Percentiles rank a stretch among this genome's conserved stretches.
phyloP scores from a whole-genome alignment of 2,113 vertebrate species.

The Aldabrachelys gigantea region DNA sequence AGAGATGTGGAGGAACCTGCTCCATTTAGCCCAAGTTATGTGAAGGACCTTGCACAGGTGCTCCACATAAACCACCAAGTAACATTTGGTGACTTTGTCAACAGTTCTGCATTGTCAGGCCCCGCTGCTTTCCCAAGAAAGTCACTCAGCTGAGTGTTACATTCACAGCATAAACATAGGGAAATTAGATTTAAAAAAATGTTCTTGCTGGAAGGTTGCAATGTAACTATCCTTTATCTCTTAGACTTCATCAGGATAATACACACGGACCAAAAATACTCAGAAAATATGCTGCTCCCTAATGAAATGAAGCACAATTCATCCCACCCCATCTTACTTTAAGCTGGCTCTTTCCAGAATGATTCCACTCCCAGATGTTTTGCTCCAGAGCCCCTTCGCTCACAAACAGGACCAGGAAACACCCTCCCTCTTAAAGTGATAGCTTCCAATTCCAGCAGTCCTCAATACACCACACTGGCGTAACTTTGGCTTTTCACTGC shows the following conservation, averaged over 20 bases:
- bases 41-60: background rate
- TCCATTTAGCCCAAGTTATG: background rate
- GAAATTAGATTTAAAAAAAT: background rate
- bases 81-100: background rate
- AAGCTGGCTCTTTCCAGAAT: background rate
- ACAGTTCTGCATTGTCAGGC: background rate
- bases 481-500: background rate
- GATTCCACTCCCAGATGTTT: background rate
- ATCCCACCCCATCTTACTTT: background rate
- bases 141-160: background rate
- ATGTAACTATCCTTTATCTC: background rate
- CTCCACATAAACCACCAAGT: background rate
- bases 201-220: background rate
- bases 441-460: background rate
- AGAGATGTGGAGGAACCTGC: background rate
- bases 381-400: background rate
- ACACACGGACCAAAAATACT: background rate
- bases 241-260: background rate
- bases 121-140: background rate
- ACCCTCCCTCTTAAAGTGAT: background rate
- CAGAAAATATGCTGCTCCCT: background rate
- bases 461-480: background rate
- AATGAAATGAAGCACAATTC: background rate
- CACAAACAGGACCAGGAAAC: background rate
- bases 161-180: background rate